These are phyloP conservation scores for Rafetus swinhoei DNA, from an alignment of 2,113 vertebrate genomes.

Conservation along the genomic window DNA sequence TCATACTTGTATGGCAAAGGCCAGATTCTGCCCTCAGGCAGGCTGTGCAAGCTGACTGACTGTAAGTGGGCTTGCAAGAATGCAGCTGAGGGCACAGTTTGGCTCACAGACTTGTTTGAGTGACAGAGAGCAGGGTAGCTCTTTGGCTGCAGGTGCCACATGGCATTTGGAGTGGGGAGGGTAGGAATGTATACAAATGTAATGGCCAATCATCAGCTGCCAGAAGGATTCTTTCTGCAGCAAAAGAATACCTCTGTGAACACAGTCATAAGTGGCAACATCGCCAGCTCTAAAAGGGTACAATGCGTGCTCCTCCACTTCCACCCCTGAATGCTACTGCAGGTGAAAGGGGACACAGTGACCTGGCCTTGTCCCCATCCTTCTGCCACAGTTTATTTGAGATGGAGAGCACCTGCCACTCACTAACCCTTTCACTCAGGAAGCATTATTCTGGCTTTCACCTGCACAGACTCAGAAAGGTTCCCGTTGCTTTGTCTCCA, in stretches of 20 bases:
- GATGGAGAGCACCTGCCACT: background rate
- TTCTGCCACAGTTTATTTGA: background rate
- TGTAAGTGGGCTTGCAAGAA: conserved; percentile 23
- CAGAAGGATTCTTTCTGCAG: accelerated
- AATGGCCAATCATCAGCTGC: background rate
- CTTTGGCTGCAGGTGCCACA: background rate
- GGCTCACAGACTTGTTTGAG: background rate
- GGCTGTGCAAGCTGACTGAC: background rate
- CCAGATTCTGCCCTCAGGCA: background rate
- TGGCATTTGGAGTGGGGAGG: background rate
- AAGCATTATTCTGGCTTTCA: background rate
- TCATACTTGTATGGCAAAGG: background rate
- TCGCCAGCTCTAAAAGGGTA: background rate
- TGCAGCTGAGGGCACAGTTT: background rate
- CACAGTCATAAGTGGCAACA: accelerated
- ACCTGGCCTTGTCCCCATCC: background rate
- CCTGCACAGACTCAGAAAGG: background rate
- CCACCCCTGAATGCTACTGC: background rate
- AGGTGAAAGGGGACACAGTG: background rate
- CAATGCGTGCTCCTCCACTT: background rate
- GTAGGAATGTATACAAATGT: background rate
- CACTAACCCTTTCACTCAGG: background rate
- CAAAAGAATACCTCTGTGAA: background rate
- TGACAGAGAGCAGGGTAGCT: background rate
- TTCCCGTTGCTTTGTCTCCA: background rate